Percentiles rank a stretch among this genome's conserved stretches.
phyloP scores from a whole-genome alignment of 2,113 vertebrate genomes.

The Tursiops truncatus region DNA sequence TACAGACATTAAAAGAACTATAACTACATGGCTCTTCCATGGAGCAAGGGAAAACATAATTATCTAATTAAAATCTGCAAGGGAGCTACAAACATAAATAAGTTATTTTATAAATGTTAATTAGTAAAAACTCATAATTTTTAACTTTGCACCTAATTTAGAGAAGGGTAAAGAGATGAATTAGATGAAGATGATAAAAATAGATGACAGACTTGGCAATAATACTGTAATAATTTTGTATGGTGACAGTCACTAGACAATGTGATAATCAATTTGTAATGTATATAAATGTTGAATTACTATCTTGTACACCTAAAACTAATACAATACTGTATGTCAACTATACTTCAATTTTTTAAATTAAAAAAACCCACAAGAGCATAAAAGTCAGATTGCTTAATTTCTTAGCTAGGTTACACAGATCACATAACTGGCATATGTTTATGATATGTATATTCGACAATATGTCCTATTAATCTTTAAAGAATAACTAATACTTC shows the following conservation, averaged over 20 bases:
- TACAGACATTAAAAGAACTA: not conserved
- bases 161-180: not conserved
- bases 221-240: not conserved
- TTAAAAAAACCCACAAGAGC: no score
- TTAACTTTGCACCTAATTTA: not conserved
- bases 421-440: no score
- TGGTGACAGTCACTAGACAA: not conserved
- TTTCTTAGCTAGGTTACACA: no score
- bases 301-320: not conserved
- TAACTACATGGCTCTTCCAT: not conserved
- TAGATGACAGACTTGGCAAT: not conserved
- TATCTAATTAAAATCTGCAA: not conserved
- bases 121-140: not conserved
- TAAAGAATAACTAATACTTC: no score
- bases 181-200: not conserved
- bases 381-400: no score
- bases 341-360: no score
- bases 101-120: slow-evolving; percentile 10
- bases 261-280: not conserved
- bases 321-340: not conserved
- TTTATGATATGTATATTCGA: no score
- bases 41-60: not conserved
- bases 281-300: not conserved
- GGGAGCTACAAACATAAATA: not conserved
- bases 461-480: no score